A percentile compares a stretch with the other conserved stretches of the same genome.
Evolutionary conservation across 2,888 invertebrate species (phyloP).

Genomic region (Chromoteleia sp.): DNA sequence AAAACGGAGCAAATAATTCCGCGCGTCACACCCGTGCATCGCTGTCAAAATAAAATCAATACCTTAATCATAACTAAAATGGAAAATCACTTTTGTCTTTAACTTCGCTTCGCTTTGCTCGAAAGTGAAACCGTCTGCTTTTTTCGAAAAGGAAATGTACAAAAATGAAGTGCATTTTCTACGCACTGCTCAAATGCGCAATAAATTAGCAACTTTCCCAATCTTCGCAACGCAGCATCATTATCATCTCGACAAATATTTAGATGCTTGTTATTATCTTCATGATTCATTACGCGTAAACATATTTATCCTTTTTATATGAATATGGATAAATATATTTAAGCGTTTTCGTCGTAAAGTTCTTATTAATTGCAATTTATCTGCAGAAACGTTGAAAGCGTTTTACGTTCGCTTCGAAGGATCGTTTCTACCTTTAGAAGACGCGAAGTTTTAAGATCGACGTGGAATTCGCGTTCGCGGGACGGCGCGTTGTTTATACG

Average conservation of each 20-base stretch:
- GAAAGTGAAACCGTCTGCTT: too few relatives aligned
- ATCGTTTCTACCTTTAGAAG: neutral
- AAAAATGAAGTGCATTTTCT: too few relatives aligned
- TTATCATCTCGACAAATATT: constrained; percentile 9
- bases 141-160: too few relatives aligned
- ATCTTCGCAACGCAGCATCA: neutral
- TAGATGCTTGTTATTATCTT: constrained; percentile 2
- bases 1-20: too few relatives aligned
- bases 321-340: neutral
- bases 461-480: neutral
- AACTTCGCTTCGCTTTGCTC: too few relatives aligned
- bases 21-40: too few relatives aligned
- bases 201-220: too few relatives aligned
- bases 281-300: constrained; percentile 12
- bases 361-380: neutral
- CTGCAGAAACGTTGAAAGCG: constrained; percentile 5
- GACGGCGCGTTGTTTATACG: constrained; percentile 11
- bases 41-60: too few relatives aligned
- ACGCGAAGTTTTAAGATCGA: neutral
- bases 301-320: neutral
- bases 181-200: too few relatives aligned
- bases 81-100: too few relatives aligned
- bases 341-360: constrained; percentile 5
- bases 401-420: neutral
- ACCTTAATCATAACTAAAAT: too few relatives aligned